A percentile compares a stretch with the other conserved stretches of the same genome.
Conservation (phyloP, 2,888 invertebrate genomes). For the Schizaphis graminum region DNA sequence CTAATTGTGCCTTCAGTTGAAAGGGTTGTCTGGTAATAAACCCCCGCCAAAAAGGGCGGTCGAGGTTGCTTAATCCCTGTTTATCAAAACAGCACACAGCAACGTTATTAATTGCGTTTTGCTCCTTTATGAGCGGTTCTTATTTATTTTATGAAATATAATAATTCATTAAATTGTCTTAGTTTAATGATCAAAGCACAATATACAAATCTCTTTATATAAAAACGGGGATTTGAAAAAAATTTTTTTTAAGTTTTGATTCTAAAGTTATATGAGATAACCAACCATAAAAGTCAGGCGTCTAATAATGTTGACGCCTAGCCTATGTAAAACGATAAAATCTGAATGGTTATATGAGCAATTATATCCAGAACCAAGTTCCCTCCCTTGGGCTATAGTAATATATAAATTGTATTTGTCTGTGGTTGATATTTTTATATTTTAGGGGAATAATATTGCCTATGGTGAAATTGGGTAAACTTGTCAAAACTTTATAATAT, state of each 20-base stretch:
- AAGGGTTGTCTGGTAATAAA: slow-evolving; percentile 59
- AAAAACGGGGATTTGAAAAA: background rate
- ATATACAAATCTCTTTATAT: background rate
- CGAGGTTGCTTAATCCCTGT: slow-evolving; percentile 48
- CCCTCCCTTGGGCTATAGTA: slow-evolving; percentile 13
- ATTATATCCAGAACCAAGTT: slow-evolving; percentile 49
- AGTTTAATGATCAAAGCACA: background rate
- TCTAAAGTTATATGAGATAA: background rate
- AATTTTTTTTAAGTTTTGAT: background rate
- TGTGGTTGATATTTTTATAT: slow-evolving; percentile 59
- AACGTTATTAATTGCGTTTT: slow-evolving; percentile 27
- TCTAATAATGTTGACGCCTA: slow-evolving; percentile 50
- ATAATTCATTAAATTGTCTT: slow-evolving; percentile 4
- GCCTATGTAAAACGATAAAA: slow-evolving; percentile 58
- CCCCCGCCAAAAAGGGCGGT: slow-evolving; percentile 17
- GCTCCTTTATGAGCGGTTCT: background rate
- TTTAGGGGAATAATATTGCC: slow-evolving; percentile 40
- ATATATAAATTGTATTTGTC: slow-evolving; percentile 17
- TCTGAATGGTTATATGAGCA: slow-evolving; percentile 61
- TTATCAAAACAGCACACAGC: slow-evolving; percentile 48
- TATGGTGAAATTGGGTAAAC: slow-evolving; percentile 41
- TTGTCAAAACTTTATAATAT: slow-evolving; percentile 52
- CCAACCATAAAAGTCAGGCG: slow-evolving; percentile 47
- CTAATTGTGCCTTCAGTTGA: slow-evolving; percentile 40
- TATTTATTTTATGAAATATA: slow-evolving; percentile 1